phyloP scores from a whole-genome alignment of 2,113 vertebrate genomes.

The Indicator indicator region DNA sequence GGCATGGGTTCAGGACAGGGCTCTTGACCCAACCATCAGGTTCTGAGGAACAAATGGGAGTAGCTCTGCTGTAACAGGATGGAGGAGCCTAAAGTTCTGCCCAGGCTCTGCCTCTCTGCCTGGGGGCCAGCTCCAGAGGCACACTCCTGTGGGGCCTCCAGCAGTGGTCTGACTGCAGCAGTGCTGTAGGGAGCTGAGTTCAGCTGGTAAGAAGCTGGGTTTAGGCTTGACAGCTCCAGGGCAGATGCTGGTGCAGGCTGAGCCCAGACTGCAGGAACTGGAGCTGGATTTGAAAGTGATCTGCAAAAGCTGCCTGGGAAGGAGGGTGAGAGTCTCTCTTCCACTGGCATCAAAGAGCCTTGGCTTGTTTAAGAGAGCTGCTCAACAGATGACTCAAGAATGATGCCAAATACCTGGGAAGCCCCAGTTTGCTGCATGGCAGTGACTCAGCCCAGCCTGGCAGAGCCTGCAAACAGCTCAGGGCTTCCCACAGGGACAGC shows the following conservation, averaged over 20 bases:
- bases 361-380: slow-evolving; percentile 27
- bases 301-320: neutral
- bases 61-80: neutral
- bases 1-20: neutral
- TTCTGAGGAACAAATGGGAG: neutral
- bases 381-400: slow-evolving; percentile 49
- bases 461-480: slow-evolving; percentile 35
- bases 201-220: neutral
- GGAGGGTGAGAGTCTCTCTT: neutral
- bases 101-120: neutral
- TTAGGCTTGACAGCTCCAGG: slow-evolving; percentile 25
- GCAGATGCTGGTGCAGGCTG: slow-evolving; percentile 27
- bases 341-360: neutral
- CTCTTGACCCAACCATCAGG: neutral
- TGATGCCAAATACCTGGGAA: slow-evolving; percentile 63
- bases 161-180: slow-evolving; percentile 18
- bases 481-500: slow-evolving; percentile 12
- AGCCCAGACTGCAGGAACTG: neutral
- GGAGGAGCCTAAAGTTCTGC: neutral
- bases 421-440: slow-evolving; percentile 67
- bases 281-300: neutral
- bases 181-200: neutral
- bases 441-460: slow-evolving; percentile 60
- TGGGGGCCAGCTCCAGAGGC: neutral
- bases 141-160: neutral